phyloP scores from a whole-genome alignment of 2,888 invertebrate species.

The Odontothrips loti region DNA sequence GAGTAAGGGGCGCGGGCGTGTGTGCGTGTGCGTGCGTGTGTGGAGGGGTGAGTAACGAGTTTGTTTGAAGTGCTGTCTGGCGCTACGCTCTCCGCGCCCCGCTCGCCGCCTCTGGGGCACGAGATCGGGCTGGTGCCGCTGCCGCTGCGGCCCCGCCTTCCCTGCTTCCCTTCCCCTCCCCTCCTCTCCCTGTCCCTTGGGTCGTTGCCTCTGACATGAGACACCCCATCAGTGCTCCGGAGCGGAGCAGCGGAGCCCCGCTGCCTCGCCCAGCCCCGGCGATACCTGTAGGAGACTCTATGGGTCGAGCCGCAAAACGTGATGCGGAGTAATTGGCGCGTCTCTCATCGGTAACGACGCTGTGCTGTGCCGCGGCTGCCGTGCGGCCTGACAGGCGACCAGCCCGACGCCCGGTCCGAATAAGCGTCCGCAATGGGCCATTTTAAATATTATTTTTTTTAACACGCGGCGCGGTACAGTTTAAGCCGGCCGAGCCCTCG shows the following conservation, averaged over 20 bases:
- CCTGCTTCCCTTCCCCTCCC: neutral
- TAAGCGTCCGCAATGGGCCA: too few species aligned
- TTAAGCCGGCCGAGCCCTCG: too few species aligned
- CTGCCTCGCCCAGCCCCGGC: neutral
- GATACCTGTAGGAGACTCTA: neutral
- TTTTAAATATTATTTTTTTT: too few species aligned
- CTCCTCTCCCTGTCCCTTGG: neutral
- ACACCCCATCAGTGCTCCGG: neutral
- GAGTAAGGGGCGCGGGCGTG: too few species aligned
- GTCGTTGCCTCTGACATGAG: neutral
- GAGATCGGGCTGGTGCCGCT: neutral
- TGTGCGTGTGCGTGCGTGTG: too few species aligned
- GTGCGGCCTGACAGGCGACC: too few species aligned
- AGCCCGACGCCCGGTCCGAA: too few species aligned
- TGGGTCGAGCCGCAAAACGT: neutral
- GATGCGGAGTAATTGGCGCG: neutral
- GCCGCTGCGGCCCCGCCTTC: neutral
- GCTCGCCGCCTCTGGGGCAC: neutral
- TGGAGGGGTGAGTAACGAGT: too few species aligned
- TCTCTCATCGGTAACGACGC: too few species aligned
- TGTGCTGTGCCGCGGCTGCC: too few species aligned
- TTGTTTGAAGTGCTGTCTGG: too few species aligned
- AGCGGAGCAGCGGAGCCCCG: neutral
- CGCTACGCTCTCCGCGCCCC: neutral
- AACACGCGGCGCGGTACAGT: too few species aligned